These are phyloP conservation scores for Lathamus discolor DNA, from an alignment of 2,113 vertebrate genomes.

Conservation along the genomic window DNA sequence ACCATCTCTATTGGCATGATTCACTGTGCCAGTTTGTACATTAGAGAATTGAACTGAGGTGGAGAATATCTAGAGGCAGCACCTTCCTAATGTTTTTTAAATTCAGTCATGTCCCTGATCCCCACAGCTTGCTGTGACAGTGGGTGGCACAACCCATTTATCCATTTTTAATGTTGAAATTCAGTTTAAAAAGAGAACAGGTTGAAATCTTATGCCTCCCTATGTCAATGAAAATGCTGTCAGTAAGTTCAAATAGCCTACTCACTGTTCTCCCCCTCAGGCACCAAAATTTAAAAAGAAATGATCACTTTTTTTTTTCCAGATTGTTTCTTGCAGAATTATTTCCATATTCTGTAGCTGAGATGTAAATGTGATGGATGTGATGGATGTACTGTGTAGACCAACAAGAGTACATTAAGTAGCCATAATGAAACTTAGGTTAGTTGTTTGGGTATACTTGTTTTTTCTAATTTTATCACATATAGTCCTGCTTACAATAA, in stretches of 20 bases:
- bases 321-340: background rate
- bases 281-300: background rate
- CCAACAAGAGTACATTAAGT: background rate
- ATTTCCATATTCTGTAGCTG: background rate
- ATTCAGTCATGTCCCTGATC: background rate
- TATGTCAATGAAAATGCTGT: background rate
- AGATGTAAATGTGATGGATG: background rate
- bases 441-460: background rate
- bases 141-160: background rate
- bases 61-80: background rate
- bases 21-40: background rate
- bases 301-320: rapidly evolving
- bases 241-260: background rate
- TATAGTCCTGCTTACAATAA: background rate
- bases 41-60: background rate
- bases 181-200: background rate
- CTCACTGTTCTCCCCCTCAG: background rate
- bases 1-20: background rate
- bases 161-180: background rate
- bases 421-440: background rate
- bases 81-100: background rate
- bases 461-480: background rate
- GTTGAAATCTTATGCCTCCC: background rate
- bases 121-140: background rate
- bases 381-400: background rate